Percentiles rank a stretch among this genome's conserved stretches.
phyloP scores from a whole-genome alignment of 2,797 vertebrate species.

The Echiichthys vipera region DNA sequence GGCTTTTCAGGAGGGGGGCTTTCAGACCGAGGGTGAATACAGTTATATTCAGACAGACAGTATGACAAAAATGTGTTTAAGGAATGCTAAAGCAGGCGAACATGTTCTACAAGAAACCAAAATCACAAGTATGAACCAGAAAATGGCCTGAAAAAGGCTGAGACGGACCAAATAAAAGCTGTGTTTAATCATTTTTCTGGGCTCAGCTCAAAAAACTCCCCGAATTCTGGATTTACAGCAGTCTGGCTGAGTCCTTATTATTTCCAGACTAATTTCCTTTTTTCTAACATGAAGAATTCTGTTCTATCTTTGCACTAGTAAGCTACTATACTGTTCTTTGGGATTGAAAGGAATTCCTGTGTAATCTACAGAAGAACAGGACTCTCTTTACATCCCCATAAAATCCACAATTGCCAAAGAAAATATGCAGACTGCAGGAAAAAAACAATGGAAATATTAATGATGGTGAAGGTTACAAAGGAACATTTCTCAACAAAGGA shows the following conservation, averaged over 20 bases:
- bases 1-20: no score
- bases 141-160: background rate
- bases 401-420: slow-evolving; percentile 14
- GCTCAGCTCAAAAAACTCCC: background rate
- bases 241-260: background rate
- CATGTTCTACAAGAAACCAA: no score
- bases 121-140: no score
- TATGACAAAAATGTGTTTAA: no score
- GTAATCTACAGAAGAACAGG: background rate
- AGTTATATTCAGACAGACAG: no score
- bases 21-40: no score
- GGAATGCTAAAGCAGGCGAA: no score
- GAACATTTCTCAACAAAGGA: slow-evolving; percentile 6
- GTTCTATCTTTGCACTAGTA: background rate
- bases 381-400: slow-evolving; percentile 14
- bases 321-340: background rate
- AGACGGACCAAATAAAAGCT: background rate
- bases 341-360: slow-evolving; percentile 6
- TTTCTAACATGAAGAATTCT: background rate
- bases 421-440: slow-evolving; percentile 36
- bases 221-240: background rate
- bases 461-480: slow-evolving; percentile 34
- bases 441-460: slow-evolving; percentile 61
- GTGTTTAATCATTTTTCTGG: background rate
- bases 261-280: slow-evolving; percentile 9